Conservation (phyloP, 2,888 invertebrate genomes). For the Aphidius colemani region DNA sequence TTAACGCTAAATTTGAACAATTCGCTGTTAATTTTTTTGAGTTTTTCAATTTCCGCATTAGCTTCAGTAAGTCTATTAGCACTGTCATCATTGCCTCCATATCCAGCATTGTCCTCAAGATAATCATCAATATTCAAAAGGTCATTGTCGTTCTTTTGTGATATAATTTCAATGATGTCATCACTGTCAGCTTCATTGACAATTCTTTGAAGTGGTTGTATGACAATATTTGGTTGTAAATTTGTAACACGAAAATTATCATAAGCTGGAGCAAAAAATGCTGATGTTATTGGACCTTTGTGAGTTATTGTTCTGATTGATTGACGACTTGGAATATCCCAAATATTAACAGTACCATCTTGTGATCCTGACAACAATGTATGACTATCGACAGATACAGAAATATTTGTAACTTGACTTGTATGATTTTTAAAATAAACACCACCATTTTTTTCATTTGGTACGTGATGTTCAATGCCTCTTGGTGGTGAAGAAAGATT, state of each 20-base stretch:
- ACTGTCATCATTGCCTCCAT: conserved; percentile 21
- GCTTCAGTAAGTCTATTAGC: conserved; percentile 34
- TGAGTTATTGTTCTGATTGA: conserved; percentile 72
- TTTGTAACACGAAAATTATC: conserved; percentile 67
- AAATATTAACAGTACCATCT: conserved; percentile 76
- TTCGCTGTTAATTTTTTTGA: conserved; percentile 44
- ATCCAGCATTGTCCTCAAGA: conserved; percentile 21
- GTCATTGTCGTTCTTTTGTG: conserved; percentile 26
- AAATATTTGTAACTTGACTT: conserved; percentile 72
- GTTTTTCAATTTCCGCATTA: conserved; percentile 40
- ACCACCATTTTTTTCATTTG: conserved; percentile 58
- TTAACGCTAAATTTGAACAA: conserved; percentile 43
- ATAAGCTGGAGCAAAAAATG: conserved; percentile 68
- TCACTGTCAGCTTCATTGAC: conserved; percentile 65
- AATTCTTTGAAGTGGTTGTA: conserved; percentile 70
- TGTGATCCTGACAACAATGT: conserved; percentile 77
- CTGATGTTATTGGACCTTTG: conserved; percentile 77
- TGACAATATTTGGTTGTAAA: conserved; percentile 64
- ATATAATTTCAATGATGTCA: conserved; percentile 47
- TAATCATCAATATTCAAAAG: conserved; percentile 39
- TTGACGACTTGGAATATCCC: conserved; percentile 81
- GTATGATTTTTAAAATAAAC: conserved; percentile 72
- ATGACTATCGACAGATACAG: conserved; percentile 73
- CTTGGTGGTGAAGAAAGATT: conserved; percentile 63
- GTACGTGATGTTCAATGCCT: conserved; percentile 68